phyloP scores from a whole-genome alignment of 2,888 invertebrate genomes.

The Keiferia lycopersicella region DNA sequence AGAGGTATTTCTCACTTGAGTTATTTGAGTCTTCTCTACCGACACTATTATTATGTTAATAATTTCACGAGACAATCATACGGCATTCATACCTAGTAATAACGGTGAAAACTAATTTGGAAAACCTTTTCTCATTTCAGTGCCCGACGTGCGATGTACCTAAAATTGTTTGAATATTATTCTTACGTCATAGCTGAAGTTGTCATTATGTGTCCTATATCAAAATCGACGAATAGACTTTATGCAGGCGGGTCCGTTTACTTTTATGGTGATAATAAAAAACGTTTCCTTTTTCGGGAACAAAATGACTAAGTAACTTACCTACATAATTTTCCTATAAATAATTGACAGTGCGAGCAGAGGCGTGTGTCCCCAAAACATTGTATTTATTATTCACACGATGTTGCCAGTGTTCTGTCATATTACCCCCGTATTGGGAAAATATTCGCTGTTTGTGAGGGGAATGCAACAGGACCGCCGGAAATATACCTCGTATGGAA shows the following conservation, averaged over 20 bases:
- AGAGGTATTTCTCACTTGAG: too few relatives aligned
- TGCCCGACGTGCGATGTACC: too few relatives aligned
- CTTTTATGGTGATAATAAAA: background rate
- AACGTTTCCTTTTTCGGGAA: slow-evolving; percentile 30
- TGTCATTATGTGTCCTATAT: too few relatives aligned
- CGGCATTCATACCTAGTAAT: too few relatives aligned
- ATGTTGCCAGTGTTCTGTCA: slow-evolving; percentile 76
- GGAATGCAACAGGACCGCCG: slow-evolving; percentile 52
- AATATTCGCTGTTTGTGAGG: slow-evolving; percentile 71
- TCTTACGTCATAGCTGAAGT: too few relatives aligned
- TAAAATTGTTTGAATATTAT: too few relatives aligned
- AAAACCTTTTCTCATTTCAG: too few relatives aligned
- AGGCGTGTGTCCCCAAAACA: slow-evolving; percentile 58
- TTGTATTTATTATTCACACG: slow-evolving; percentile 75
- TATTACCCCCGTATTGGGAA: slow-evolving; percentile 75
- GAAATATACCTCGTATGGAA: slow-evolving; percentile 28
- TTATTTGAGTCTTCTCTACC: too few relatives aligned
- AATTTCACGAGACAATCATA: too few relatives aligned
- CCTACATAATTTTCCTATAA: slow-evolving; percentile 71
- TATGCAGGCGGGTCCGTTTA: background rate
- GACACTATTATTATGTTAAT: too few relatives aligned
- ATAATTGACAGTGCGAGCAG: slow-evolving; percentile 69
- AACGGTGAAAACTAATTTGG: too few relatives aligned
- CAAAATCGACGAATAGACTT: too few relatives aligned
- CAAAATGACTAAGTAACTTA: slow-evolving; percentile 57